Evolutionary conservation across 2,113 vertebrate species (phyloP).

Genomic region (Calypte anna): DNA sequence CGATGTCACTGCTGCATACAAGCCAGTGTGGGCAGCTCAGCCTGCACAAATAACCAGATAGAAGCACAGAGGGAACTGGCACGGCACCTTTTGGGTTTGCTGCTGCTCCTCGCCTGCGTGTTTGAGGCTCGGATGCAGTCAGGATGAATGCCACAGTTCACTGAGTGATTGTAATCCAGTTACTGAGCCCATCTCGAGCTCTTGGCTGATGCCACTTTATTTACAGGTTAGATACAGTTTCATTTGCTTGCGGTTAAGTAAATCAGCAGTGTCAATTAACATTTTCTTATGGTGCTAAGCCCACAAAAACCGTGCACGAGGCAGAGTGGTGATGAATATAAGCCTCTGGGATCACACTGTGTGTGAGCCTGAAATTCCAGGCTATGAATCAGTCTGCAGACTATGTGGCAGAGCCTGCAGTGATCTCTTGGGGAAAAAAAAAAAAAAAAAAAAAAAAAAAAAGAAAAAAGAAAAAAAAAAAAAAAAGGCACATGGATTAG

Average conservation of each 20-base stretch:
- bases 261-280: not conserved
- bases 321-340: not conserved
- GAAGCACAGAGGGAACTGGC: not conserved
- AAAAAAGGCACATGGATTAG: constrained; percentile 13
- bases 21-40: constrained; percentile 29
- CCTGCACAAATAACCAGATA: not conserved
- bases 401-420: not conserved
- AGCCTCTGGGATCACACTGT: not conserved
- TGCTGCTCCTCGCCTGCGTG: not conserved
- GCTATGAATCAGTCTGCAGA: constrained; percentile 29
- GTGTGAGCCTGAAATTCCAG: constrained; percentile 36
- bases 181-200: not conserved
- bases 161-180: not conserved
- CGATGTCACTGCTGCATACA: not conserved
- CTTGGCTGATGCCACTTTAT: not conserved
- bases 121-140: not conserved
- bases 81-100: not conserved
- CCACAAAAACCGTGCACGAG: not conserved
- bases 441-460: constrained; percentile 30
- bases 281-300: not conserved
- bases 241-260: not conserved
- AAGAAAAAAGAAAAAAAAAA: constrained; percentile 34
- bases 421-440: not conserved
- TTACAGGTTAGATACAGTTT: not conserved
- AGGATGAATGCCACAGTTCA: not conserved